A percentile compares a stretch with the other conserved stretches of the same genome.
Conservation (phyloP, 2,888 invertebrate genomes). For the Tipula helvola region DNA sequence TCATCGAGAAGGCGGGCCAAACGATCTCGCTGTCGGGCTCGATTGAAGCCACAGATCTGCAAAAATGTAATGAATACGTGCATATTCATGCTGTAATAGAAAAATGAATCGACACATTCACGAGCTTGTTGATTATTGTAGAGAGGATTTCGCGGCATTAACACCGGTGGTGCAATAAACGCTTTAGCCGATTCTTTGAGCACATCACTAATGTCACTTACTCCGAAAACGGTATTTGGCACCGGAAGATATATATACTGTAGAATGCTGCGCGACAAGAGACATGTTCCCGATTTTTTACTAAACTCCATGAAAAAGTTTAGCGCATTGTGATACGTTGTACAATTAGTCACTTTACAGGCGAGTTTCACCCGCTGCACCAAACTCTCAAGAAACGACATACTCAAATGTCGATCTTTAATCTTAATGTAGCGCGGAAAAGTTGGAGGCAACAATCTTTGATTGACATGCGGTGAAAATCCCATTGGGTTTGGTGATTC, state of each 20-base stretch:
- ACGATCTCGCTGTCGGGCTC: conserved; percentile 90
- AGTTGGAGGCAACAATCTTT: conserved; percentile 90
- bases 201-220: conserved; percentile 54
- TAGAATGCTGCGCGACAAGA: conserved; percentile 80
- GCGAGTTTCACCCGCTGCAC: conserved; percentile 68
- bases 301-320: conserved; percentile 93
- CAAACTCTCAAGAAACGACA: conserved; percentile 70
- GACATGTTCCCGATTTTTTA: conserved; percentile 71
- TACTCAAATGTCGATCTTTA: conserved; percentile 48
- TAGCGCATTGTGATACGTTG: conserved; percentile 72
- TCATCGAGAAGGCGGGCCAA: conserved; percentile 81
- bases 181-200: conserved; percentile 71
- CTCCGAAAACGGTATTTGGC: conserved; percentile 32
- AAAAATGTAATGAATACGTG: conserved; percentile 76
- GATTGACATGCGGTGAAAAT: conserved; percentile 93
- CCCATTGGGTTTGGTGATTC: conserved; percentile 75
- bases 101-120: conserved; percentile 79
- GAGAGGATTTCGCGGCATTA: conserved; percentile 61
- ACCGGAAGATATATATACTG: conserved; percentile 59
- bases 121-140: conserved; percentile 40
- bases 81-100: conserved; percentile 60
- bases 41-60: conserved; percentile 86
- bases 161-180: conserved; percentile 81
- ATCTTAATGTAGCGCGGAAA: conserved; percentile 95
- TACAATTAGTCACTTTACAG: conserved; percentile 65